Conservation (phyloP, 2,113 vertebrate species). For the Onychorhynchus coronatus region DNA sequence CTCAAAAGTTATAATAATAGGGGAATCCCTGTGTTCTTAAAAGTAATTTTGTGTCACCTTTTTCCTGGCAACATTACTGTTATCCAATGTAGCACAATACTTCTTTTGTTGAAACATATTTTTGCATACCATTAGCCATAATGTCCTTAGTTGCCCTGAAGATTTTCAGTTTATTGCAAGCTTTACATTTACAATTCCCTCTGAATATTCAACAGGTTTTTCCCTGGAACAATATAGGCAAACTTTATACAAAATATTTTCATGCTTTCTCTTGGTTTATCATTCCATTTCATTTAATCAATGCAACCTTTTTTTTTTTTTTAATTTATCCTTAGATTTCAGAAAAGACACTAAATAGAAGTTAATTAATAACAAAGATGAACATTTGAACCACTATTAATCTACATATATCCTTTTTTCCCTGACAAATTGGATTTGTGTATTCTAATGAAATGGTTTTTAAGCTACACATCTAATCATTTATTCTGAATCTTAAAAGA, state of each 20-base stretch:
- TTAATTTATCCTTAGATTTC: not conserved
- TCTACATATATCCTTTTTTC: not conserved
- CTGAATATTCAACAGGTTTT: not conserved
- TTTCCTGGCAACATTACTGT: not conserved
- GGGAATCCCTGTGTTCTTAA: not conserved
- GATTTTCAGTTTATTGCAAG: not conserved
- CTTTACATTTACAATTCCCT: not conserved
- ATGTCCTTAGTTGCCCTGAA: not conserved
- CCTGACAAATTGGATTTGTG: not conserved
- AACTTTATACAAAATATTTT: not conserved
- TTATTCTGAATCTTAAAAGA: not conserved
- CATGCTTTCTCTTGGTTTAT: not conserved
- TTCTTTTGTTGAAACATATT: not conserved
- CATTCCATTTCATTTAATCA: not conserved
- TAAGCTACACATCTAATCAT: not conserved
- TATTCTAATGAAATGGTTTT: not conserved
- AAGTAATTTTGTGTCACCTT: not conserved
- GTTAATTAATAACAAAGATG: not conserved
- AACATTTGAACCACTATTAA: not conserved
- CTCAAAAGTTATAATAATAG: conserved; percentile 24
- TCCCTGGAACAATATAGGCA: not conserved
- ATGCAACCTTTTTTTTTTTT: not conserved
- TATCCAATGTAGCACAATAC: not conserved
- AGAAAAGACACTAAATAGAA: not conserved
- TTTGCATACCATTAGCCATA: not conserved